phyloP scores from a whole-genome alignment of 2,888 invertebrate genomes.

The Pandemis corylana region DNA sequence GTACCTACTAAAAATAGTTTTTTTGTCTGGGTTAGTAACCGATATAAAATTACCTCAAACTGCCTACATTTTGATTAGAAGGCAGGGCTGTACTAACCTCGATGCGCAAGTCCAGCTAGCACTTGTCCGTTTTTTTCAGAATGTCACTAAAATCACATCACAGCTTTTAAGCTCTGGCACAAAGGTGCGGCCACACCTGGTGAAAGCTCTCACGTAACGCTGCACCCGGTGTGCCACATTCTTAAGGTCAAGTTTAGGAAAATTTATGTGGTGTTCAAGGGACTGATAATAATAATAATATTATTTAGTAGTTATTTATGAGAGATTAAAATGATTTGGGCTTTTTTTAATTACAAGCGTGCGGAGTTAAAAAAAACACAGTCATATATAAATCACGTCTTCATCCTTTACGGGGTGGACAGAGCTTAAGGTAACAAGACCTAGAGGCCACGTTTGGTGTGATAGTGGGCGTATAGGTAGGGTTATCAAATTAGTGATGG shows the following conservation, averaged over 20 bases:
- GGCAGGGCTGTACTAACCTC: too few relatives aligned
- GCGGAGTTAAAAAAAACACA: neutral
- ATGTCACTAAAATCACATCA: neutral
- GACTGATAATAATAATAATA: neutral
- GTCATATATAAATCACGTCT: neutral
- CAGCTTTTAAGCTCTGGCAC: neutral
- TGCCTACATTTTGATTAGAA: too few relatives aligned
- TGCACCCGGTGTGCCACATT: constrained; percentile 14
- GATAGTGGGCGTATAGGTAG: too few relatives aligned
- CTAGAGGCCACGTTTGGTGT: too few relatives aligned
- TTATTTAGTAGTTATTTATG: neutral
- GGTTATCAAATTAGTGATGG: too few relatives aligned
- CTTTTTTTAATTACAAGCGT: too few relatives aligned
- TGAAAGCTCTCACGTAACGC: constrained; percentile 16
- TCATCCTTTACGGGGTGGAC: too few relatives aligned
- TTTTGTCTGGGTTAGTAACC: too few relatives aligned
- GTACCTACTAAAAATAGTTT: too few relatives aligned
- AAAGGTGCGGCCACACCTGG: constrained; percentile 15
- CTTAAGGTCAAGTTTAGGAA: constrained; percentile 15
- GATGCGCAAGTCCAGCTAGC: too few relatives aligned
- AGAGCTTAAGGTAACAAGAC: too few relatives aligned
- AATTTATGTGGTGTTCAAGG: neutral
- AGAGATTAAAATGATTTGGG: neutral
- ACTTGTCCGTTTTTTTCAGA: neutral
- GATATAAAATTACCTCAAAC: too few relatives aligned